Base-by-base conservation (phyloP, 2,113 vertebrate species). In the Nesospiza acunhae region DNA sequence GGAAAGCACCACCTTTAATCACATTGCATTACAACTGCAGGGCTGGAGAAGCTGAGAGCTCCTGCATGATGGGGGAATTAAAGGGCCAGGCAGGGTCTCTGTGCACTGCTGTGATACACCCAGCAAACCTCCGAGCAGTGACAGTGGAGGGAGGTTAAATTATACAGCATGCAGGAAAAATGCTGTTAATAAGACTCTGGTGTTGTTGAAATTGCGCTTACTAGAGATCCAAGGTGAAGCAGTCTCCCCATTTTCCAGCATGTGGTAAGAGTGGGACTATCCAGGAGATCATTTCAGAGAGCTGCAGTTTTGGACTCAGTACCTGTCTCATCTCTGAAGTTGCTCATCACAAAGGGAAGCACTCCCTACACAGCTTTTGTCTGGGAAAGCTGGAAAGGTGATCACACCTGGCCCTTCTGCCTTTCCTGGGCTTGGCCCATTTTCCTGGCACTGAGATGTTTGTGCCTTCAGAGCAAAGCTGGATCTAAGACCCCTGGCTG, bases 1-100 rank as follows among this genome's bases (percentile, higher is more conserved):
- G 41, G 62, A 76, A 85, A 92, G 58, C 89, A 95, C 87, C 81
- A 82, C 89, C 77, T 96, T 93, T 96, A 94, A 94, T 95, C 89
- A 94, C 81, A 73, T 53, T 84, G 92, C 81, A 73, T 89, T 93
- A 87, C 77, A 94, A 24, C 58, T n/a, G 66, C 31, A 89, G 53
- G 31, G 69, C 66, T 93, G 86, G 41, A 83, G 78, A 69, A 53
- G 74, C 89, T 85, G 93, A 74, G 86, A 92, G 80, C 94, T 86
- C 55, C 64, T 0, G 1, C 78, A 18, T 76, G 77, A 49, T 76
- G 84, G 46, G 49, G 69, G 74, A 95, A 79, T 92, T 95, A 94
- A 94, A 96, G 95, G 80, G 91, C 64, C 84, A 95, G 80, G 17
- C 60, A 82, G 80, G 42, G 39, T 37, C 26, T 84, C 55, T 22